Evolutionary conservation across 23 tunicate genomes (phyloP), one percentile per base, ranked within the genome.

Genomic region (Halocynthia roretzi): DNA sequence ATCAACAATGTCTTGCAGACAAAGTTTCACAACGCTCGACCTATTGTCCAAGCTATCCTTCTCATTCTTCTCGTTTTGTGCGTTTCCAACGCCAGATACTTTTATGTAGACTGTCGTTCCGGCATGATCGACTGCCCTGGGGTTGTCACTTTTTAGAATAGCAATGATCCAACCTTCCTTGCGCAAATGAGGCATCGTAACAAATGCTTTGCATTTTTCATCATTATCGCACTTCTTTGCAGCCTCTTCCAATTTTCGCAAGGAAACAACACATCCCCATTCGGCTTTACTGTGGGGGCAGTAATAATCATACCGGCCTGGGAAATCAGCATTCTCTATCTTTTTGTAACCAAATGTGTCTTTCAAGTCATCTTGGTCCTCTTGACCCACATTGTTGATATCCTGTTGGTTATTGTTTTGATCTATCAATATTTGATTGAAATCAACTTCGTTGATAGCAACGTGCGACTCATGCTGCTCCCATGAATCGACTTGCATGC

Each of bases 141-240:
- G 23, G 71, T 81, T 81, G 72, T 91, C 97, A 6, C 92, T 86
- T 66, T 91, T 91, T 65, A 91, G 62, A 52, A 91, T 91, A 10
- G 72, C 97, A 17, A 91, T 91, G 15, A 91, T 64, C 97, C 97
- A 91, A 51, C 97, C 97, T 81, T 91, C 84, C 78, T 91, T 91
- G 31, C 97, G 69, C 52, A 91, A 67, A 62, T 91, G 97, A n/a
- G 97, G 97, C 21, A 91, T 85, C 18, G 97, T 85, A 6, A 91
- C 87, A 31, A 91, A 81, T 5, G 90, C 86, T 72, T 85, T 85
- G 76, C 97, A 91, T 50, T 85, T 91, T 5, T 50, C 77, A 66
- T 91, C 97, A 19, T 71, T 54, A 56, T 67, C 50, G 70, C 97
- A 91, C 22, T 72, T 71, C 6, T 71, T 67, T 22, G 71, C 80